These are phyloP conservation scores for Passer montanus DNA, from an alignment of 2,113 vertebrate genomes.

Conservation along the genomic window DNA sequence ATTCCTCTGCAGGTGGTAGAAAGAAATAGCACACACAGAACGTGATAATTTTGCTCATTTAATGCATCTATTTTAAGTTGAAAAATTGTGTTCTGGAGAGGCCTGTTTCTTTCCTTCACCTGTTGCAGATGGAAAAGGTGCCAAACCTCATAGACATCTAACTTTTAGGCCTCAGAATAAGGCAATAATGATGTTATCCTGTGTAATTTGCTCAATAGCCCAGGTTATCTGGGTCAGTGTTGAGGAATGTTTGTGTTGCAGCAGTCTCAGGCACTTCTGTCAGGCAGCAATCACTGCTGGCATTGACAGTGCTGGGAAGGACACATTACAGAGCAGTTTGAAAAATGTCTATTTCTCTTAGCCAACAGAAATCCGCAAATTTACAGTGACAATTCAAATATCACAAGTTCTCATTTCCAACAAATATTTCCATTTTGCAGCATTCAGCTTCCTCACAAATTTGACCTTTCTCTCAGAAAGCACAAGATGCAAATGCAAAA, in stretches of 20 bases:
- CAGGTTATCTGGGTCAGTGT: slow-evolving; percentile 27
- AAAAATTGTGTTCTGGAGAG: background rate
- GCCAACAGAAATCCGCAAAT: background rate
- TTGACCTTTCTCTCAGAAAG: slow-evolving; percentile 17
- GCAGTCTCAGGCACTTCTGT: background rate
- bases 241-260: background rate
- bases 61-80: background rate
- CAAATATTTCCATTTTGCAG: slow-evolving; percentile 35
- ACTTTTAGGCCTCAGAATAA: background rate
- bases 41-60: background rate
- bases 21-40: background rate
- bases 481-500: background rate
- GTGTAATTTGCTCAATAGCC: slow-evolving; percentile 13
- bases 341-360: slow-evolving; percentile 30
- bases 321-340: background rate
- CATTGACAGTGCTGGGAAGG: slow-evolving; percentile 27
- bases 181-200: slow-evolving; percentile 24
- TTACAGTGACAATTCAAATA: slow-evolving; percentile 40
- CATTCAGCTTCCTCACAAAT: background rate
- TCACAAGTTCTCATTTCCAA: background rate
- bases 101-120: background rate
- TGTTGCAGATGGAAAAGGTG: background rate
- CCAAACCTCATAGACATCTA: background rate
- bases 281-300: background rate
- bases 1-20: background rate